Percentiles rank a stretch among this genome's conserved stretches.
These are phyloP conservation scores for Aelia acuminata DNA, from an alignment of 2,888 invertebrate genomes.

Conservation along the genomic window DNA sequence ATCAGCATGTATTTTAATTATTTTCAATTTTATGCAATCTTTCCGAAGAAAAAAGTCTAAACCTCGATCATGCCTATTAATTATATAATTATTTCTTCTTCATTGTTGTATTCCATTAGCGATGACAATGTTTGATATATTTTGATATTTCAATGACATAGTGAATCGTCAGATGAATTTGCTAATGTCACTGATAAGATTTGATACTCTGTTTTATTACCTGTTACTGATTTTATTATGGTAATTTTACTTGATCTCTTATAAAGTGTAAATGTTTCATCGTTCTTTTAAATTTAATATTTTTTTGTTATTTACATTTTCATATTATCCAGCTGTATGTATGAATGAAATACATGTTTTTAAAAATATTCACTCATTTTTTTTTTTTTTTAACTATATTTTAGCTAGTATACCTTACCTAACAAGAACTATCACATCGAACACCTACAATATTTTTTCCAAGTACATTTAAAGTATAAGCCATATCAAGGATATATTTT, in stretches of 20 bases:
- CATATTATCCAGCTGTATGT: slow-evolving; percentile 26
- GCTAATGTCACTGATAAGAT: background rate
- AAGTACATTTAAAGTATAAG: no score
- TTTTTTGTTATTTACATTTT: slow-evolving; percentile 31
- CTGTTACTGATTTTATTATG: background rate
- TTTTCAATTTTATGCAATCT: background rate
- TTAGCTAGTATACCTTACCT: no score
- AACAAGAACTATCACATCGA: no score
- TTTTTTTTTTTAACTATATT: background rate
- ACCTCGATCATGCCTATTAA: background rate
- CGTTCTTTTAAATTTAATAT: slow-evolving; percentile 25
- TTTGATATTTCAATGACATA: background rate
- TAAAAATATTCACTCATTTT: background rate
- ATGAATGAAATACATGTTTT: slow-evolving; percentile 34
- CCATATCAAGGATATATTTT: no score
- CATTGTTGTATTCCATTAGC: background rate
- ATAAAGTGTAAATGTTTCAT: slow-evolving; percentile 38
- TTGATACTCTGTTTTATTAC: background rate
- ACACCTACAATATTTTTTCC: no score
- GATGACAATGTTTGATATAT: no score
- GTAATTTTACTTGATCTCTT: slow-evolving; percentile 21
- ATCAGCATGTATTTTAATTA: background rate
- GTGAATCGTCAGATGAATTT: background rate
- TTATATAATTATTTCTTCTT: background rate
- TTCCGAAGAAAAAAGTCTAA: background rate